These are phyloP conservation scores for Macrochelys suwanniensis DNA, from an alignment of 2,797 vertebrate genomes.

Conservation along the genomic window DNA sequence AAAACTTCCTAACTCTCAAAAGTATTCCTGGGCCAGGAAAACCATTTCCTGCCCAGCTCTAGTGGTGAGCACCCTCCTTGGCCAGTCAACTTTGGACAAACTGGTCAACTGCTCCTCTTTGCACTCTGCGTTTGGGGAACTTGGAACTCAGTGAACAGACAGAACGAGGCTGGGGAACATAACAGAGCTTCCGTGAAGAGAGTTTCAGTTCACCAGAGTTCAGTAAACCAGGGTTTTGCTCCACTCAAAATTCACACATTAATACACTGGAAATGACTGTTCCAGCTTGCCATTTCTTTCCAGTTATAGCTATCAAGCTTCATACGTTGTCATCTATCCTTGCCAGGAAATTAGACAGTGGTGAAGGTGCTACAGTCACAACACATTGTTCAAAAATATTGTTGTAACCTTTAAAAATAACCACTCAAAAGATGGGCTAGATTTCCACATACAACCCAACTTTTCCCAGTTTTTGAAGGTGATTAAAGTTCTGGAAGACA, in stretches of 20 bases:
- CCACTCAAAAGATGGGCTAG: conserved; percentile 18
- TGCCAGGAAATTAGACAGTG: conserved; percentile 68
- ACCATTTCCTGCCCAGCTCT: not conserved
- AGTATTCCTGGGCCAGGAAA: not conserved
- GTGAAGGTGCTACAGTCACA: conserved; percentile 50
- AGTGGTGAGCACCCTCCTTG: not conserved
- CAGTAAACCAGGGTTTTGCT: not conserved
- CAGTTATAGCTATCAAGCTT: conserved; percentile 40
- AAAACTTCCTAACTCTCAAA: not conserved
- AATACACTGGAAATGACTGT: not conserved
- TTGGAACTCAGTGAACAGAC: not conserved
- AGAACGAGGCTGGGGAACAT: not conserved
- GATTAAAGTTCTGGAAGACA: conserved; percentile 48
- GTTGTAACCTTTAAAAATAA: conserved; percentile 67
- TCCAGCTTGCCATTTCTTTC: conserved; percentile 1
- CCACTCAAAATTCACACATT: not conserved
- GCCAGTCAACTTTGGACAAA: not conserved
- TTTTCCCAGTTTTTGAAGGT: conserved; percentile 57
- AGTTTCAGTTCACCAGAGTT: not conserved
- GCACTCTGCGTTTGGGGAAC: not conserved
- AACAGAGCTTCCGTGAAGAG: not conserved
- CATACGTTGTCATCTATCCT: conserved; percentile 56
- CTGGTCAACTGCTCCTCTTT: not conserved
- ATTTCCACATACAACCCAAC: conserved; percentile 41
- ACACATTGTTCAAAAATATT: conserved; percentile 68